A percentile compares a stretch with the other conserved stretches of the same genome.
phyloP scores from a whole-genome alignment of 2,113 vertebrate species.

The Entelurus aequoreus region DNA sequence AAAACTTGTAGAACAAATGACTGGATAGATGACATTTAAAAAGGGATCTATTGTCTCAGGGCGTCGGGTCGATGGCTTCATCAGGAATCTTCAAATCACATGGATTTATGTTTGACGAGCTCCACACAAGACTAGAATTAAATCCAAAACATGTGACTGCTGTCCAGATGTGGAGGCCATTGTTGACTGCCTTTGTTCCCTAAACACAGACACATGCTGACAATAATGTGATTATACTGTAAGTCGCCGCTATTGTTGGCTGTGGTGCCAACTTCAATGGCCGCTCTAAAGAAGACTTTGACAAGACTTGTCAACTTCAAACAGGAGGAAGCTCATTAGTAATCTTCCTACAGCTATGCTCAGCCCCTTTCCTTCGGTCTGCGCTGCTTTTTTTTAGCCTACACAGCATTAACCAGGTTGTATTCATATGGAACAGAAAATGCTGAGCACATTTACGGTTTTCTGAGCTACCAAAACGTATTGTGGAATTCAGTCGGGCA shows the following conservation, averaged over 20 bases:
- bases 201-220: conserved; percentile 47
- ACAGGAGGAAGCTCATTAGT: conserved; percentile 49
- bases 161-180: conserved; percentile 39
- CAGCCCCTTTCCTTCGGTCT: conserved; percentile 17
- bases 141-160: conserved; percentile 20
- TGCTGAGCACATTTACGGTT: not conserved
- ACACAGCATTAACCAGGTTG: conserved; percentile 7
- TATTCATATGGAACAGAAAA: conserved; percentile 6
- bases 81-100: conserved; percentile 1
- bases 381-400: conserved; percentile 26
- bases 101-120: not conserved
- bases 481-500: not conserved
- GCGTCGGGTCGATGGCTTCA: not conserved
- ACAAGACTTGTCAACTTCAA: conserved; percentile 39
- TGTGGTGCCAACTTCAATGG: conserved; percentile 9
- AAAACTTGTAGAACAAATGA: not conserved
- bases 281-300: conserved; percentile 16
- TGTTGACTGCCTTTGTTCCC: conserved; percentile 15
- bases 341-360: conserved; percentile 5
- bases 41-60: not conserved
- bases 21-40: not conserved
- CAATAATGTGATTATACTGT: conserved; percentile 22
- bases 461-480: not conserved
- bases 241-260: conserved; percentile 44
- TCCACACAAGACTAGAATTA: not conserved